A percentile compares a stretch with the other conserved stretches of the same genome.
These are phyloP conservation scores for Drosophila prosaltans DNA, from an alignment of 1,140 invertebrate species.

Conservation along the genomic window DNA sequence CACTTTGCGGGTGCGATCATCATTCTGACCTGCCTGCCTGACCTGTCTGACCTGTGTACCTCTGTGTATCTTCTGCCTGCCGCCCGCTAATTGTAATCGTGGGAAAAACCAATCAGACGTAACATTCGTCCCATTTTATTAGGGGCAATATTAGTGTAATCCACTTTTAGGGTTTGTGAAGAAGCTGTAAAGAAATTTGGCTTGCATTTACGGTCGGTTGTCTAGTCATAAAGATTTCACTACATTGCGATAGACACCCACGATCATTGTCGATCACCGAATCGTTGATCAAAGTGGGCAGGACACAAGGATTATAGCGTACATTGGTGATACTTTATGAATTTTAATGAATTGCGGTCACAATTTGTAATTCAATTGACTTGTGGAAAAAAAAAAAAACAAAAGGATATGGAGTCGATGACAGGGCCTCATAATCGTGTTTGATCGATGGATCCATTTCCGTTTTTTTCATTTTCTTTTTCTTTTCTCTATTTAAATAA, in stretches of 20 bases:
- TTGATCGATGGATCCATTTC: conserved; percentile 66
- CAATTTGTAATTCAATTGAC: conserved; percentile 6
- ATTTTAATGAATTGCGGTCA: conserved; percentile 29
- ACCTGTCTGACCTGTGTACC: neutral
- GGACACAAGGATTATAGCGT: conserved; percentile 13
- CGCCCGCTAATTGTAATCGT: conserved; percentile 72
- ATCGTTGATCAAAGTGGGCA: conserved; percentile 8
- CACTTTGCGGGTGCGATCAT: conserved; percentile 33
- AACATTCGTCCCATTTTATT: conserved; percentile 65
- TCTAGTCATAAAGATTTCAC: conserved; percentile 9
- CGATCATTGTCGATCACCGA: neutral
- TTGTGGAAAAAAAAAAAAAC: neutral
- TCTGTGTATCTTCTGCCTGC: neutral
- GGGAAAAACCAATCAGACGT: conserved; percentile 79
- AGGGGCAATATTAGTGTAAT: conserved; percentile 74
- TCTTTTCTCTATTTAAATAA: conserved; percentile 13
- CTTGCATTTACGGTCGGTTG: conserved; percentile 51
- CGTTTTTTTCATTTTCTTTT: conserved; percentile 31
- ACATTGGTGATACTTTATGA: conserved; percentile 5
- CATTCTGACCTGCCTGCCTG: conserved; percentile 13
- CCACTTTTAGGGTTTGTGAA: conserved; percentile 55
- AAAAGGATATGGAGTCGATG: conserved; percentile 18
- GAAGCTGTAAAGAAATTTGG: conserved; percentile 71
- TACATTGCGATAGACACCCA: neutral
- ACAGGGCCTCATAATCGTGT: conserved; percentile 26